phyloP scores from a whole-genome alignment of 2,888 invertebrate species.

The Sarcophaga carnaria region DNA sequence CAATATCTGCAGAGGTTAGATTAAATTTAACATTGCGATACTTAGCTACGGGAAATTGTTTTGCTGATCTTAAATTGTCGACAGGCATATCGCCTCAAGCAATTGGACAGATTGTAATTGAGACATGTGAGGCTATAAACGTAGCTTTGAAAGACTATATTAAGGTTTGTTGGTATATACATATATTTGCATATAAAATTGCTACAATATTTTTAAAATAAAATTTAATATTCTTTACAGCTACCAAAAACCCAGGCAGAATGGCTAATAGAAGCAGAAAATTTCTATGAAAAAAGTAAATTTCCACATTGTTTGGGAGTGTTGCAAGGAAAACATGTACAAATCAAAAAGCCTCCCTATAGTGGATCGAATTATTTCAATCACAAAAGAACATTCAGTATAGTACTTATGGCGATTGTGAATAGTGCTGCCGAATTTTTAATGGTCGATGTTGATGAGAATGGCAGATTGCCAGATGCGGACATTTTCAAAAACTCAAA shows the following conservation, averaged over 20 bases:
- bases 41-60: slow-evolving; percentile 23
- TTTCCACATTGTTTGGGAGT: slow-evolving; percentile 49
- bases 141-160: neutral
- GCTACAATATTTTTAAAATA: neutral
- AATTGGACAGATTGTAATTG: slow-evolving; percentile 34
- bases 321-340: slow-evolving; percentile 50
- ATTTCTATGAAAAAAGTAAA: slow-evolving; percentile 36
- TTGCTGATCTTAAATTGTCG: slow-evolving; percentile 16
- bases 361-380: slow-evolving; percentile 48
- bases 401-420: slow-evolving; percentile 47
- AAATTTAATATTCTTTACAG: slow-evolving; percentile 1
- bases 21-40: slow-evolving; percentile 16
- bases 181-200: neutral
- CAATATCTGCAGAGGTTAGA: slow-evolving; percentile 27
- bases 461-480: slow-evolving; percentile 26
- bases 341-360: slow-evolving; percentile 21
- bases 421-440: slow-evolving; percentile 35
- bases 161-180: neutral
- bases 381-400: slow-evolving; percentile 31
- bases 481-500: slow-evolving; percentile 14
- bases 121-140: slow-evolving; percentile 9
- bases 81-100: slow-evolving; percentile 23
- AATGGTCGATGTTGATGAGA: slow-evolving; percentile 38
- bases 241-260: slow-evolving; percentile 13
- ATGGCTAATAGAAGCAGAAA: slow-evolving; percentile 20